A percentile compares a stretch with the other conserved stretches of the same genome.
Evolutionary conservation across 2,113 vertebrate species (phyloP).

Genomic region (Channa argus): DNA sequence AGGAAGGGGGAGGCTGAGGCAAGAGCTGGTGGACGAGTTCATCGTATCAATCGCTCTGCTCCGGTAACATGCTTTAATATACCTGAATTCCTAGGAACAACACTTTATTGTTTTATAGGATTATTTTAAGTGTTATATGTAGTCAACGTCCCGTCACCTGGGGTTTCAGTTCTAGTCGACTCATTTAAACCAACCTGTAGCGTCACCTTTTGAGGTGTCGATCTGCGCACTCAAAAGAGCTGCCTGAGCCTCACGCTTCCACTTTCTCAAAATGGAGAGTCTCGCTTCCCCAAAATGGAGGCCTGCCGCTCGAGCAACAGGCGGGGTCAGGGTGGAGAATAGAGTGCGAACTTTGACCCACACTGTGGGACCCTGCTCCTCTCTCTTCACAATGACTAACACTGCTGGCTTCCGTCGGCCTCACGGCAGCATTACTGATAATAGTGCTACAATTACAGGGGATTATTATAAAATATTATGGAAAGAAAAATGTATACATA

Average conservation of each 20-base stretch:
- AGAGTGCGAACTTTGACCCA: conserved; percentile 73
- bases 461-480: too few species aligned
- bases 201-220: too few species aligned
- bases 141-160: not conserved
- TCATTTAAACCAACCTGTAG: too few species aligned
- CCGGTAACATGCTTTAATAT: too few species aligned
- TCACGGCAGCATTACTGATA: too few species aligned
- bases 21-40: conserved; percentile 13
- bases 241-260: not conserved
- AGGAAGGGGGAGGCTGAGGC: conserved; percentile 7
- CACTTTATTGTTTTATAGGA: fast-evolving
- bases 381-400: conserved; percentile 48
- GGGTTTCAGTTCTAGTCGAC: not conserved
- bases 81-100: not conserved
- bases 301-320: conserved; percentile 36
- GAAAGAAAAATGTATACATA: too few species aligned
- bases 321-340: conserved; percentile 61
- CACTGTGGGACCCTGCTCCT: conserved; percentile 9
- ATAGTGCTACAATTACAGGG: too few species aligned
- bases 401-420: conserved; percentile 13
- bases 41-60: not conserved
- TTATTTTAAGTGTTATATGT: not conserved
- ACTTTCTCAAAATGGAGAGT: conserved; percentile 68
- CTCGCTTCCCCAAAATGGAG: conserved; percentile 68
- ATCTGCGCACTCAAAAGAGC: too few species aligned